Conservation (phyloP, 2,113 vertebrate species). For the Myiagra hebetior region DNA sequence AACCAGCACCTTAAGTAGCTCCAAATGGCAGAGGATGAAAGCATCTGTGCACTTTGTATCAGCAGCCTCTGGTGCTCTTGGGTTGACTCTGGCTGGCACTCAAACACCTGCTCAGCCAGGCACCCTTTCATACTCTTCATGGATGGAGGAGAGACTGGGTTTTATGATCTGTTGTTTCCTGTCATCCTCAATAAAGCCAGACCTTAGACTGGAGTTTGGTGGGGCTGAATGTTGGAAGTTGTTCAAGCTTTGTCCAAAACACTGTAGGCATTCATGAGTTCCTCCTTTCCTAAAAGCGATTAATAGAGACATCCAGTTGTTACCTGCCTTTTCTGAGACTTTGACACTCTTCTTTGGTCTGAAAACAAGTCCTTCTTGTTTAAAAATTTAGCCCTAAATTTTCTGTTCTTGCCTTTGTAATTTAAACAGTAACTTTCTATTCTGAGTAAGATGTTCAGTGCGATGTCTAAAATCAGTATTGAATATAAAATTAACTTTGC, state of each 20-base stretch:
- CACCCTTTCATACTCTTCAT: background rate
- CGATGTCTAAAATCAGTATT: background rate
- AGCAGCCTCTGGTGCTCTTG: background rate
- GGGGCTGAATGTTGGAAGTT: background rate
- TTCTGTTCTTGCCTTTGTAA: background rate
- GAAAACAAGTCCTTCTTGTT: background rate
- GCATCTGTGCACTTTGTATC: background rate
- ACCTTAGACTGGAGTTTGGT: background rate
- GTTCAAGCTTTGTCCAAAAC: background rate
- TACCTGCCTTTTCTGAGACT: background rate
- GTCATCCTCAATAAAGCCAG: background rate
- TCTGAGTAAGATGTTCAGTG: background rate
- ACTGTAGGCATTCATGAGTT: background rate
- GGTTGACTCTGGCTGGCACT: background rate
- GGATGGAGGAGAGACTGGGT: background rate
- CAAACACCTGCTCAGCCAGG: background rate
- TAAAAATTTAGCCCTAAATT: background rate
- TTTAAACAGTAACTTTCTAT: background rate
- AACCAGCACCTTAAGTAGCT: background rate
- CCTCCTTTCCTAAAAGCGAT: background rate
- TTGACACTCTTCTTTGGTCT: background rate
- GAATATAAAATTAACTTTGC: background rate
- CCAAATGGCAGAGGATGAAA: background rate
- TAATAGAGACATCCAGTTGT: background rate
- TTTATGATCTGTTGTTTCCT: background rate